Evolutionary conservation across 2,797 vertebrate genomes (phyloP).

Genomic region (Caiman crocodilus): DNA sequence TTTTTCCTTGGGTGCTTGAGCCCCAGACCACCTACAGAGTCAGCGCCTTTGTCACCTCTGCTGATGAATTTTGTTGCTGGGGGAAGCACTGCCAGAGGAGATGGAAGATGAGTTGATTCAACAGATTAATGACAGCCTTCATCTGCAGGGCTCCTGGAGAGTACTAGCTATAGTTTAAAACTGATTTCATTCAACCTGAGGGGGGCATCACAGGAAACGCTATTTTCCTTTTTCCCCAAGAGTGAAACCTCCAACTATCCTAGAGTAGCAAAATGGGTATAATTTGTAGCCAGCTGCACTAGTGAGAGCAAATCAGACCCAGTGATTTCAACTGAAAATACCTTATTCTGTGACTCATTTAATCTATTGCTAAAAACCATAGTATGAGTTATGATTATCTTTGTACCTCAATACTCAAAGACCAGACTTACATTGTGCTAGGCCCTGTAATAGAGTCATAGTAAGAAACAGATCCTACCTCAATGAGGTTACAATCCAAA

Average conservation of each 20-base stretch:
- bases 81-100: background rate
- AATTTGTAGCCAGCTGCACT: background rate
- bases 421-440: background rate
- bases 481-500: background rate
- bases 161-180: background rate
- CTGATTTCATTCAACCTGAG: background rate
- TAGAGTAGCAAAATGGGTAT: background rate
- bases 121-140: background rate
- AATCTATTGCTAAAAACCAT: background rate
- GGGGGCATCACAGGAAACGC: background rate
- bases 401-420: background rate
- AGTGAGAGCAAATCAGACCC: background rate
- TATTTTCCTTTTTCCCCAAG: background rate
- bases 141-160: background rate
- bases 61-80: background rate
- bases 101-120: background rate
- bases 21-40: too few relatives aligned
- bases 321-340: background rate
- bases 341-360: background rate
- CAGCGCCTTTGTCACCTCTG: too few relatives aligned
- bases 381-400: fast-evolving
- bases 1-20: too few relatives aligned
- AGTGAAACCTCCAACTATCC: background rate
- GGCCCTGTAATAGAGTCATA: background rate
- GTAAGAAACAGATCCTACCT: background rate